Conservation (phyloP, 2,797 vertebrate genomes). For the Myripristis murdjan region DNA sequence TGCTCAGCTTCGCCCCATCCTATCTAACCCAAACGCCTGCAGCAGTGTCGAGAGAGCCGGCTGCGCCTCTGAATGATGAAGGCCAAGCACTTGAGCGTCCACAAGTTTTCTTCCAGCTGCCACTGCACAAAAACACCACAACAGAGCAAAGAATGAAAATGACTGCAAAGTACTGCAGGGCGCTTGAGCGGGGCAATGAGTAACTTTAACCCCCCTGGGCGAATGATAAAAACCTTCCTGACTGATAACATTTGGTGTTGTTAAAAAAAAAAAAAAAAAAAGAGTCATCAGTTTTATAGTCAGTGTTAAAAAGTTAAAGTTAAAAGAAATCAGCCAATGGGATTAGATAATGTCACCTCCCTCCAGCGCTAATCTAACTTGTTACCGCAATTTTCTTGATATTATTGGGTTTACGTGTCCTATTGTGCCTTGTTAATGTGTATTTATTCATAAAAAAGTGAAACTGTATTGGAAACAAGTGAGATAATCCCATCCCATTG, state of each 20-base stretch:
- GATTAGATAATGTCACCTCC: too few species aligned
- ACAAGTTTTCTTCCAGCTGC: constrained; percentile 63
- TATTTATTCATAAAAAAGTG: too few species aligned
- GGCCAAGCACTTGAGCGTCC: constrained; percentile 52
- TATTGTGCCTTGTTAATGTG: too few species aligned
- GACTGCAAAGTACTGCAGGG: constrained; percentile 6
- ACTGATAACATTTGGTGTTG: constrained; percentile 18
- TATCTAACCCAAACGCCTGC: constrained; percentile 59
- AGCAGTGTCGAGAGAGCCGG: constrained; percentile 52
- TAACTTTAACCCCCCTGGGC: constrained; percentile 11
- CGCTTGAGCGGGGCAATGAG: constrained; percentile 10
- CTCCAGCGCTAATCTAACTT: too few species aligned
- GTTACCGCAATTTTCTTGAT: too few species aligned
- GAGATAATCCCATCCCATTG: too few species aligned
- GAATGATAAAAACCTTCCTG: constrained; percentile 28
- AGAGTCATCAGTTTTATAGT: too few species aligned
- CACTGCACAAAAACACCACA: constrained; percentile 44
- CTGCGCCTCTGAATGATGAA: constrained; percentile 53
- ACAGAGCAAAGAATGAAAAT: constrained; percentile 26
- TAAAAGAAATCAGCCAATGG: too few species aligned
- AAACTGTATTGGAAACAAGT: too few species aligned
- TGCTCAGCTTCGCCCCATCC: constrained; percentile 63
- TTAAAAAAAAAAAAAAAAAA: constrained; percentile 15
- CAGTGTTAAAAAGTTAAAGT: too few species aligned
- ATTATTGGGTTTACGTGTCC: too few species aligned